phyloP scores from a whole-genome alignment of 2,888 invertebrate genomes.

The Stenodera caucasica region DNA sequence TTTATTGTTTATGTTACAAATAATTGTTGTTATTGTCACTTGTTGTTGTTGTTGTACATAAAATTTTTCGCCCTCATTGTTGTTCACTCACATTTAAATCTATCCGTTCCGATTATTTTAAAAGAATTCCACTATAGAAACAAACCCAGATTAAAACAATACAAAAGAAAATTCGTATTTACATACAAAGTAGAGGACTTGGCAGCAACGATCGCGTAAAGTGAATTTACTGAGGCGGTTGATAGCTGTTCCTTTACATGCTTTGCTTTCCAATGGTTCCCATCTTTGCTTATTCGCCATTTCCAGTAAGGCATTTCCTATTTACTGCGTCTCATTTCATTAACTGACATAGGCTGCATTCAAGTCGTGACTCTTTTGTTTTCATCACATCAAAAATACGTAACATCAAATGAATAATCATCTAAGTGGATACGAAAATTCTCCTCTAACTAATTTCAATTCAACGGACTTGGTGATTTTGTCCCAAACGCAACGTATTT shows the following conservation, averaged over 20 bases:
- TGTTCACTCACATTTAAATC: neutral
- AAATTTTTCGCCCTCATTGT: neutral
- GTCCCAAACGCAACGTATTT: too few relatives aligned
- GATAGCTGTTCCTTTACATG: conserved; percentile 48
- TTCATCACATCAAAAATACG: neutral
- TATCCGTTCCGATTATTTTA: neutral
- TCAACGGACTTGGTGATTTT: too few relatives aligned
- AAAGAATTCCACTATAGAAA: conserved; percentile 25
- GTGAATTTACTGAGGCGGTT: conserved; percentile 49
- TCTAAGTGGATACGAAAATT: too few relatives aligned
- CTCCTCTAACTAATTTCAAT: too few relatives aligned
- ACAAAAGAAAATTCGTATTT: conserved; percentile 50
- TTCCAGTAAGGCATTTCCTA: conserved; percentile 25
- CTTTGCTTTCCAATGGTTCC: conserved; percentile 44
- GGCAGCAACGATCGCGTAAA: conserved; percentile 47
- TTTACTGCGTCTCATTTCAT: conserved; percentile 38
- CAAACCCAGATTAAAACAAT: conserved; percentile 49
- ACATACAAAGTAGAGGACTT: conserved; percentile 48
- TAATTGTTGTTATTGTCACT: neutral
- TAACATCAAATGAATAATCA: too few relatives aligned
- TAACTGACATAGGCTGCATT: conserved; percentile 14
- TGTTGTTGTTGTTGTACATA: neutral
- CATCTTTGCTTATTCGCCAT: conserved; percentile 12
- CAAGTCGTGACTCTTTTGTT: neutral
- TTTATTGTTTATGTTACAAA: neutral